phyloP scores from a whole-genome alignment of 2,113 vertebrate genomes.

The Pseudorasbora parva region DNA sequence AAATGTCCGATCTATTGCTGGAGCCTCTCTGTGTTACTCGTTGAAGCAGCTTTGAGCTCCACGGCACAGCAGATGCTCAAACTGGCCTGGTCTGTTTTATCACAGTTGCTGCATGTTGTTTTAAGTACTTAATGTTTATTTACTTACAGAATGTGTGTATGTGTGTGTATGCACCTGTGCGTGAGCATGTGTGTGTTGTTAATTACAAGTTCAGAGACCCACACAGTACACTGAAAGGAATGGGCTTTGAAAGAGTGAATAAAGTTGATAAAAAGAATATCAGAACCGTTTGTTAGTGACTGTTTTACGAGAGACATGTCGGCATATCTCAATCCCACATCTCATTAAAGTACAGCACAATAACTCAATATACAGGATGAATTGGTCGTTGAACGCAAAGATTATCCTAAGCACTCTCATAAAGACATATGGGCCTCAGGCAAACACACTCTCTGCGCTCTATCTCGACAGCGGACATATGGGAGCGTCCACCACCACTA shows the following conservation, averaged over 20 bases:
- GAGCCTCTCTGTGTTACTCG: background rate
- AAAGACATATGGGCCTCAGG: constrained; percentile 38
- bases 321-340: background rate
- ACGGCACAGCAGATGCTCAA: constrained; percentile 28
- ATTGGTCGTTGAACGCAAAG: constrained; percentile 16
- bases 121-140: constrained; percentile 42
- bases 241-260: background rate
- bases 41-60: constrained; percentile 11
- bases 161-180: constrained; percentile 42
- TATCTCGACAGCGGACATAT: constrained; percentile 29
- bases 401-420: constrained; percentile 36
- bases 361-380: background rate
- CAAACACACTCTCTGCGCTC: constrained; percentile 16
- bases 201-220: background rate
- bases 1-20: background rate
- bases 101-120: constrained; percentile 42
- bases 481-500: constrained; percentile 37
- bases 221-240: too few relatives aligned
- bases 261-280: background rate
- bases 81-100: constrained; percentile 30
- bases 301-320: background rate
- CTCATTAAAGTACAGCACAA: background rate
- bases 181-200: constrained; percentile 10
- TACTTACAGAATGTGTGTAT: background rate
- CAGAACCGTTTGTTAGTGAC: background rate